Evolutionary conservation across 92 coral and sea anemone genomes (phyloP).

Genomic region (Umimayanthus chanpuru): DNA sequence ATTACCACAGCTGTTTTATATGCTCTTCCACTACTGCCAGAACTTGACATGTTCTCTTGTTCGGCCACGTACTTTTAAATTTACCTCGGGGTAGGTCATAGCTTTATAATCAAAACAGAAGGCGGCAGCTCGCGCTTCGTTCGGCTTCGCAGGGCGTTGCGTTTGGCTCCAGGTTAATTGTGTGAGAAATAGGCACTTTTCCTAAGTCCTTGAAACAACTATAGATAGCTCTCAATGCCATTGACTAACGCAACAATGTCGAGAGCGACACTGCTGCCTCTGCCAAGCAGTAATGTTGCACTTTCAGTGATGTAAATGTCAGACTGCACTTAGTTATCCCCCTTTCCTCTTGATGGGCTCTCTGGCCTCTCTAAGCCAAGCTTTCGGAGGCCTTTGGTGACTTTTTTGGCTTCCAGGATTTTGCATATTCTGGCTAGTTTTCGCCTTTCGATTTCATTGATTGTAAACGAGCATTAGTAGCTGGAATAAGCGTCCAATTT

Average conservation of each 20-base stretch:
- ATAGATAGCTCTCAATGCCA: conserved; percentile 8
- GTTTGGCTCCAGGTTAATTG: conserved; percentile 22
- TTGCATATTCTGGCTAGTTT: neutral
- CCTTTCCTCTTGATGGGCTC: neutral
- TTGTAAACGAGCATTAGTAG: neutral
- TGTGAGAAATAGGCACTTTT: conserved; percentile 22
- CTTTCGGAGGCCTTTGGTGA: no score
- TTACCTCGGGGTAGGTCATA: no score
- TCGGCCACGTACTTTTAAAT: no score
- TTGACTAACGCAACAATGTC: conserved; percentile 31
- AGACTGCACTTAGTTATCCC: conserved; percentile 25
- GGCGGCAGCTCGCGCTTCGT: no score
- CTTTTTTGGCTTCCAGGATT: no score
- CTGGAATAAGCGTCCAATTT: neutral
- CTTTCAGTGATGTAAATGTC: conserved; percentile 36
- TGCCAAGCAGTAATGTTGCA: conserved; percentile 34
- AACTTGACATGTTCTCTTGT: no score
- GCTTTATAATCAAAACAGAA: no score
- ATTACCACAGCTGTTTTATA: no score
- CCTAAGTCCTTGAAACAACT: conserved; percentile 47
- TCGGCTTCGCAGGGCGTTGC: neutral
- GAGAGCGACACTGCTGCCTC: conserved; percentile 32
- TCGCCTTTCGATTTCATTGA: neutral
- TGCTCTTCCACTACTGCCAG: no score
- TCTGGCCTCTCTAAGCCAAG: neutral